These are phyloP conservation scores for Falco berigora DNA, from an alignment of 2,797 vertebrate genomes.

Conservation along the genomic window DNA sequence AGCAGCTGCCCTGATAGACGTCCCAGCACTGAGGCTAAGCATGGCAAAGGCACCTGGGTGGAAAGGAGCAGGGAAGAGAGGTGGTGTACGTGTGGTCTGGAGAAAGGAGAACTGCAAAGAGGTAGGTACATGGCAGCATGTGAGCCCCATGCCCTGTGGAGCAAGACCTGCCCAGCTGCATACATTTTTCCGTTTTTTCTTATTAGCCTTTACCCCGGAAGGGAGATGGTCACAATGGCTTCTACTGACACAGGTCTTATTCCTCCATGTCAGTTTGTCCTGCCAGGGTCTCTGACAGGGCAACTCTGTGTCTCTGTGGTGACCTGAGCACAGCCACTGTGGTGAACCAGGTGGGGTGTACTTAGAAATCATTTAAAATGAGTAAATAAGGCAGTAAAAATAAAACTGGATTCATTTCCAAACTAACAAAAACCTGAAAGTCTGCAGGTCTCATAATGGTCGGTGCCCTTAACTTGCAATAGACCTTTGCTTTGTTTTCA, in stretches of 20 bases:
- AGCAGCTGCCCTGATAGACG: background rate
- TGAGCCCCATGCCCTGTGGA: fast-evolving
- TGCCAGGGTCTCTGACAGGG: background rate
- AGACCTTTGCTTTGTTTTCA: background rate
- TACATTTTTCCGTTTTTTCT: background rate
- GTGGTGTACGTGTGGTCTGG: background rate
- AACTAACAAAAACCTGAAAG: background rate
- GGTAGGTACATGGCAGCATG: fast-evolving
- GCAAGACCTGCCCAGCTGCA: background rate
- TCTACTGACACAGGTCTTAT: background rate
- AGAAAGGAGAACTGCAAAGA: background rate
- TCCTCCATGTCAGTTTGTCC: background rate
- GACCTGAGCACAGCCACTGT: background rate
- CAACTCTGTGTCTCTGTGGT: background rate
- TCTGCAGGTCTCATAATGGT: background rate
- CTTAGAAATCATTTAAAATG: background rate
- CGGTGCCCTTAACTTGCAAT: background rate
- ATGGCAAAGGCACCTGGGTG: background rate
- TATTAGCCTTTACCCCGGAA: background rate
- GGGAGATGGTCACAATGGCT: background rate
- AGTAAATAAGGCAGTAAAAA: background rate
- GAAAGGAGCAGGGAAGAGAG: background rate
- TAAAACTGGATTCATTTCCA: background rate
- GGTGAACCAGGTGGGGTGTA: background rate
- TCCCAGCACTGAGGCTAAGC: background rate